phyloP scores from a whole-genome alignment of 2,797 vertebrate genomes.

The Arctocebus calabarensis region DNA sequence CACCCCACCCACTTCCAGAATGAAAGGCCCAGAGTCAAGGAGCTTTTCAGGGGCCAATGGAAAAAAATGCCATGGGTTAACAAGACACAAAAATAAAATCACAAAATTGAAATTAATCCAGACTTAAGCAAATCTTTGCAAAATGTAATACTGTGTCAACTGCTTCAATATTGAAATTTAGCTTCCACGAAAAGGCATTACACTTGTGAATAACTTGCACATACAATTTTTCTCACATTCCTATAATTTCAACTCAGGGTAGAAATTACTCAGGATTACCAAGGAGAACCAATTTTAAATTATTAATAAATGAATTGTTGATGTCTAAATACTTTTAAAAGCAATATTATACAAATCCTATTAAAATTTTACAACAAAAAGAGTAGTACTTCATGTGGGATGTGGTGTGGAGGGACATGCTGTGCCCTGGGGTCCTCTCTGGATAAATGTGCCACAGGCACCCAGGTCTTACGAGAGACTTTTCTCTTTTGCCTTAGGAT shows the following conservation, averaged over 20 bases:
- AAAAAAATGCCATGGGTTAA: neutral
- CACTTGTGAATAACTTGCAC: constrained; percentile 3
- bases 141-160: neutral
- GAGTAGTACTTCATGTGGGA: neutral
- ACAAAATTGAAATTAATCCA: neutral
- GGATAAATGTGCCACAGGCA: no score
- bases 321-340: neutral
- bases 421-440: neutral
- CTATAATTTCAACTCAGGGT: neutral
- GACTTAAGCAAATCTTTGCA: neutral
- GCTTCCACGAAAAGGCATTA: neutral
- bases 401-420: no score
- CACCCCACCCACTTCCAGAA: neutral
- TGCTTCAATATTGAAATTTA: neutral
- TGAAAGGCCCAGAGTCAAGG: neutral
- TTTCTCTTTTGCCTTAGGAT: neutral
- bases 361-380: neutral
- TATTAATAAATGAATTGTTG: neutral
- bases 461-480: neutral
- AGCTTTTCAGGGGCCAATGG: neutral
- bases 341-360: neutral
- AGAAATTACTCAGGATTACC: neutral
- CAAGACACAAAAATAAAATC: neutral
- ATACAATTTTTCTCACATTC: neutral
- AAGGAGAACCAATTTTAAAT: neutral